A percentile compares a stretch with the other conserved stretches of the same genome.
Evolutionary conservation across 2,113 vertebrate species (phyloP).

Genomic region (Rhinichthys klamathensis): DNA sequence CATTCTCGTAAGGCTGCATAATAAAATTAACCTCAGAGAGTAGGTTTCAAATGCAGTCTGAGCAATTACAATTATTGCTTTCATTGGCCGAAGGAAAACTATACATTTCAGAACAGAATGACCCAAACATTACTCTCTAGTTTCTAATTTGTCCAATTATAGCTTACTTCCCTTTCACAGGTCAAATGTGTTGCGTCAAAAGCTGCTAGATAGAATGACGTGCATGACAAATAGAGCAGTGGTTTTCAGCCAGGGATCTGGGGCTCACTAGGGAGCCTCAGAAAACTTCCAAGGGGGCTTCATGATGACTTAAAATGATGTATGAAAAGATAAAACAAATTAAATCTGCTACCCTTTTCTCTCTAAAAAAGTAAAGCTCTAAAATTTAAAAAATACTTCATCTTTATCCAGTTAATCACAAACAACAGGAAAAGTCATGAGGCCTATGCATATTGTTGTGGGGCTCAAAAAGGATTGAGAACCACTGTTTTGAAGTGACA

Average conservation of each 20-base stretch:
- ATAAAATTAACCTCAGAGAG: background rate
- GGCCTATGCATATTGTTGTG: background rate
- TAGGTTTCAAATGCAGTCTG: background rate
- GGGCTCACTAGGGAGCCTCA: background rate
- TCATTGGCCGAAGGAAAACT: background rate
- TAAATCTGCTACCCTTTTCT: too few species aligned
- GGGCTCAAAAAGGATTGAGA: background rate
- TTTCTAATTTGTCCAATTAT: background rate
- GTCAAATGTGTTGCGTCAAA: background rate
- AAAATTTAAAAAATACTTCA: background rate
- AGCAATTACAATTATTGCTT: background rate
- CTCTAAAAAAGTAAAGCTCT: background rate
- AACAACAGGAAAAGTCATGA: background rate
- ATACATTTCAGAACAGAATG: background rate
- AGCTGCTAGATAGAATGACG: background rate
- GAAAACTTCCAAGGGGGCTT: background rate
- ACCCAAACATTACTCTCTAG: background rate
- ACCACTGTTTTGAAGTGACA: background rate
- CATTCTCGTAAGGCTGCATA: background rate
- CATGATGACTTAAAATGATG: background rate
- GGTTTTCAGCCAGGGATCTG: too few species aligned
- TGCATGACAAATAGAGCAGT: too few species aligned
- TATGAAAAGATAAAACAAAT: background rate
- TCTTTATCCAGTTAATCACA: background rate
- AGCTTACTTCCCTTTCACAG: background rate